Evolutionary conservation across 2,888 invertebrate genomes (phyloP).

Genomic region (Drosophila differens): DNA sequence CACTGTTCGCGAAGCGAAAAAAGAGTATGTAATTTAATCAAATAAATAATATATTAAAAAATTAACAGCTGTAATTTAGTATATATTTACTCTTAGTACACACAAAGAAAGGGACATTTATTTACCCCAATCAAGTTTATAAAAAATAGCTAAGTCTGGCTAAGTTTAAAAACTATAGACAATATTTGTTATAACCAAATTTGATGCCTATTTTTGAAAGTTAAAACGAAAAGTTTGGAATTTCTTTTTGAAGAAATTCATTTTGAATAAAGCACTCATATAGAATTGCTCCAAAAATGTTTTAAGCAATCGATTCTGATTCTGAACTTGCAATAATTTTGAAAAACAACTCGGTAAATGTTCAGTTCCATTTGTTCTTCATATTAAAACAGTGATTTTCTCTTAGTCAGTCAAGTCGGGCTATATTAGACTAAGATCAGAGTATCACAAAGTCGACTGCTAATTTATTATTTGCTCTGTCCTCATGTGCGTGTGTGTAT

Average conservation of each 20-base stretch:
- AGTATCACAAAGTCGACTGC: not conserved
- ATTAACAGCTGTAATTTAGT: fast-evolving
- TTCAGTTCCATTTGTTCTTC: not conserved
- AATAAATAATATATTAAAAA: not conserved
- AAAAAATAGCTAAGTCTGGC: not conserved
- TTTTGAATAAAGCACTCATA: not conserved
- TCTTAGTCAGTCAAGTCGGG: not conserved
- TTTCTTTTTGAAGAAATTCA: not conserved
- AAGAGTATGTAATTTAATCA: not conserved
- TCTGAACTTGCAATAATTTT: not conserved
- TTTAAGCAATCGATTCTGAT: not conserved
- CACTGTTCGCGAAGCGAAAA: not conserved
- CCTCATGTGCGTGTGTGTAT: constrained; percentile 6
- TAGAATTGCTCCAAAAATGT: not conserved
- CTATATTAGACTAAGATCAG: not conserved
- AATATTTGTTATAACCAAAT: too few relatives aligned
- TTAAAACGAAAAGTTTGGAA: not conserved
- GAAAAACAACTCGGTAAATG: not conserved
- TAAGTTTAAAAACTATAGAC: too few relatives aligned
- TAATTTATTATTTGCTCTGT: not conserved
- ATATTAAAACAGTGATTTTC: fast-evolving
- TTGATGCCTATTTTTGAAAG: fast-evolving
- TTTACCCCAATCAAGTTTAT: not conserved
- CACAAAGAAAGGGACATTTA: not conserved
- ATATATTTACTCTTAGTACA: too few relatives aligned